Base-by-base conservation (phyloP, 1,140 invertebrate genomes). In the Zaprionus gabonicus region DNA sequence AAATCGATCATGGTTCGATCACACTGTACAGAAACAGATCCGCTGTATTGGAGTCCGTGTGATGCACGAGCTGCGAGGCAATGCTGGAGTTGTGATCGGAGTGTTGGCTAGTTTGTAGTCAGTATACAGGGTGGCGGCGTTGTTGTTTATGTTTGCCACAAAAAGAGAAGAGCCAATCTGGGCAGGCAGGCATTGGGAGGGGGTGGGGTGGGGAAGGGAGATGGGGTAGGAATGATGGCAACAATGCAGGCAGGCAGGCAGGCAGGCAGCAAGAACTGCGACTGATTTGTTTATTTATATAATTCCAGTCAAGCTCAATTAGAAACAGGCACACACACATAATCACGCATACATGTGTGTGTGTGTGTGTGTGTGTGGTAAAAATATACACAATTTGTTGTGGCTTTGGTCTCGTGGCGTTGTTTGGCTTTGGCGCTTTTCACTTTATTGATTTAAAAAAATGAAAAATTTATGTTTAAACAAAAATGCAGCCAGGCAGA, bases 381-480 rank as follows among this genome's bases (percentile, higher is more conserved):
- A 73, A 77, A 73, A 73, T 73, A 77, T 73, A 9, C 27, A 56
- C 23, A 66, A 41, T 77, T 72, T 57, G 78, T 74, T 78, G 68
- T 71, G 59, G 71, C 55, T 69, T 73, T 71, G 73, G 83, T 78
- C 80, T 87, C 83, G 84, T 87, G 83, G 83, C 81, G 65, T 78
- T 87, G 71, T 86, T 85, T 85, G 76, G 71, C 56, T 72, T 62
- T 62, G 80, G 77, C n/a, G 41, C 80, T 83, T 87, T 88, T 78
- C 74, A 70, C 81, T 88, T 88, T 88, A 91, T 91, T 91, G 87
- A 91, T 91, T 91, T 88, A 84, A 80, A 91, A 91, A 91, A 91
- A 91, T 91, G 88, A 91, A 91, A 91, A 91, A 91, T 91, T 91
- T 91, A 91, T 91, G 88, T 88, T 88, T 91, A 88, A 88, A 88